These are phyloP conservation scores for Brachionus calyciflorus DNA, from an alignment of 1,140 invertebrate species.

Conservation along the genomic window DNA sequence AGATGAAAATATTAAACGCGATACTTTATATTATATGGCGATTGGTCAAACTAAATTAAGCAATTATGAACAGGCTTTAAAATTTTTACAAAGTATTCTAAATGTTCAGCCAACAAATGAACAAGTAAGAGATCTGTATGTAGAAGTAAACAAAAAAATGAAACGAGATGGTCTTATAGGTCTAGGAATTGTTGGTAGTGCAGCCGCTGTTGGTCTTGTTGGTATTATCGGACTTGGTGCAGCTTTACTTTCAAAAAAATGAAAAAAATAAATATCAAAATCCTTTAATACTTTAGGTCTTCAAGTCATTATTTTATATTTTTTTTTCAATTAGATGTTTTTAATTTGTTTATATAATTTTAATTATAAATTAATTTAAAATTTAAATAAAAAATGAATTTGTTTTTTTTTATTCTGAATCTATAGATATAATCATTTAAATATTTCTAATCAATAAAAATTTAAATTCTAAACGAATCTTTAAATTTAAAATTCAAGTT, in stretches of 20 bases:
- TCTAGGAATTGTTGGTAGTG: conserved; percentile 38
- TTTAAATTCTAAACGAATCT: no score
- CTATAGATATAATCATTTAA: no score
- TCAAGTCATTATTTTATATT: no score
- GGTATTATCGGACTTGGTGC: conserved; percentile 25
- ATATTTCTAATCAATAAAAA: no score
- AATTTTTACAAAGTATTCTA: conserved; percentile 38
- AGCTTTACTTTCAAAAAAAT: conserved; percentile 18
- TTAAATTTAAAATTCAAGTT: no score
- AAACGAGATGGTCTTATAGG: conserved; percentile 43
- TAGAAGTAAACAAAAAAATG: conserved; percentile 33
- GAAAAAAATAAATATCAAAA: no score
- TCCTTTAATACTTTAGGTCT: neutral
- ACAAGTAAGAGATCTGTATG: conserved; percentile 25
- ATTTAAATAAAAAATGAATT: no score
- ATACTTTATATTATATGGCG: conserved; percentile 43
- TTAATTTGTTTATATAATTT: no score
- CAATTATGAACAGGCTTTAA: conserved; percentile 36
- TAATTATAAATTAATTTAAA: no score
- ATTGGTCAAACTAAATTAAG: conserved; percentile 41
- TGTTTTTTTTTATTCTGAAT: no score
- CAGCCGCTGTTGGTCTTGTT: conserved; percentile 32
- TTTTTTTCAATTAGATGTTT: no score
- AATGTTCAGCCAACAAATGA: conserved; percentile 36
- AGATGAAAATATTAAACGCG: conserved; percentile 44